Base-by-base conservation (phyloP, 2,888 invertebrate species). In the Tribolium freemani region DNA sequence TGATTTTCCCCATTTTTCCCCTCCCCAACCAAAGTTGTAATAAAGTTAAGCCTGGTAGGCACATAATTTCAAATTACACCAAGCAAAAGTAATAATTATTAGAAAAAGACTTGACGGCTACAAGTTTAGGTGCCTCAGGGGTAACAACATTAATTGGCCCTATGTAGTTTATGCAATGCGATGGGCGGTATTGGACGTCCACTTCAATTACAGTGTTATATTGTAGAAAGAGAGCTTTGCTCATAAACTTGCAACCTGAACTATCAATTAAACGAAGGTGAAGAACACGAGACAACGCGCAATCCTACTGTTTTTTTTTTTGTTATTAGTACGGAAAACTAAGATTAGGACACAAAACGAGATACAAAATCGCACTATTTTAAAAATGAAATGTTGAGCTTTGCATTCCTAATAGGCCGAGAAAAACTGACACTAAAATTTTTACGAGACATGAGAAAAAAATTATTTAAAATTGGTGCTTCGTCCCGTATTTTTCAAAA, bases 181-280 rank as follows among this genome's bases (percentile, higher is more conserved):
- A 30, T 63, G 63, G 63, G 63, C 63, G 64, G 64, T 64, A 54
- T 64, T 64, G 64, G 44, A 64, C 20, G 64, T 64, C 64, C 10
- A 31, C 31, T 51, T 63, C 63, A 63, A 63, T 63, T 63, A 63
- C 21, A 63, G 63, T 51, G 21, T 38, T 38, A 13, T 30, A 31
- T n/a, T 30, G 50, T 31, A 31, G 61, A 21, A 63, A 48, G 51
- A 63, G 26, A 10, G 10, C 46, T 48, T 26, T 63, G 63, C 10
- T 13, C 48, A 56, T 30, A 56, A 30, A 56, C 10, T 13, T 56
- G 31, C 31, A 56, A 56, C 54, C 5, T 13, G 26, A 51, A 61
- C 50, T 63, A 63, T 16, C 51, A 50, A 63, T 63, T 63, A 51
- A 51, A 63, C n/a, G 38, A 63, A 54, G 10, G 30, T 11, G 31